These are phyloP conservation scores for Euphydryas editha DNA, from an alignment of 2,888 invertebrate genomes.

Conservation along the genomic window DNA sequence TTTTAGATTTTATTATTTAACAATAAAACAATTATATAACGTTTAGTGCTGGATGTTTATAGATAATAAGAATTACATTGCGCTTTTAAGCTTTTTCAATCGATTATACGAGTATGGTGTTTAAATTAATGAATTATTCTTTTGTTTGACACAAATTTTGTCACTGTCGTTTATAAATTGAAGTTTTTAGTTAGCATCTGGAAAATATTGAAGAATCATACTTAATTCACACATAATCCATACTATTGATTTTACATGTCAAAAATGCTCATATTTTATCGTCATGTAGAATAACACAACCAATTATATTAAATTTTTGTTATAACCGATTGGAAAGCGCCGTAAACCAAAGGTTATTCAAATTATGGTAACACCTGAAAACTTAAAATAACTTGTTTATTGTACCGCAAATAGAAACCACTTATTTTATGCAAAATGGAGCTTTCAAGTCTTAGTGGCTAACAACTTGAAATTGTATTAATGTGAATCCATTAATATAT, in stretches of 20 bases:
- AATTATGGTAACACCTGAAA: neutral
- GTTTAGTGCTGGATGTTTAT: neutral
- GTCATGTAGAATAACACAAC: neutral
- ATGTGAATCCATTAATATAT: slow-evolving; percentile 13
- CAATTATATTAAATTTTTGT: neutral
- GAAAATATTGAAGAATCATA: neutral
- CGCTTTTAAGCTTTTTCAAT: neutral
- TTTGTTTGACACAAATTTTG: neutral
- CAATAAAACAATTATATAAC: neutral
- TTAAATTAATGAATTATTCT: neutral
- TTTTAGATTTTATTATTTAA: slow-evolving; percentile 12
- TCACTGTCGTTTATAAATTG: too few species aligned
- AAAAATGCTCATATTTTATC: neutral
- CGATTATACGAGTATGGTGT: neutral
- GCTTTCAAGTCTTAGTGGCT: neutral
- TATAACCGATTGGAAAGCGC: neutral
- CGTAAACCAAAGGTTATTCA: slow-evolving; percentile 2
- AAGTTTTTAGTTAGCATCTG: neutral
- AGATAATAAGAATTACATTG: neutral
- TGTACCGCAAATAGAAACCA: neutral
- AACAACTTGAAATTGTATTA: slow-evolving; percentile 4
- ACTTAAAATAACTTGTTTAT: neutral
- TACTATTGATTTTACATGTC: neutral
- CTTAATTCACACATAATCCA: neutral
- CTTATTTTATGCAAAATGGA: neutral